Percentiles rank a stretch among this genome's conserved stretches.
phyloP scores from a whole-genome alignment of 2,797 vertebrate genomes.

The Syncerus caffer region DNA sequence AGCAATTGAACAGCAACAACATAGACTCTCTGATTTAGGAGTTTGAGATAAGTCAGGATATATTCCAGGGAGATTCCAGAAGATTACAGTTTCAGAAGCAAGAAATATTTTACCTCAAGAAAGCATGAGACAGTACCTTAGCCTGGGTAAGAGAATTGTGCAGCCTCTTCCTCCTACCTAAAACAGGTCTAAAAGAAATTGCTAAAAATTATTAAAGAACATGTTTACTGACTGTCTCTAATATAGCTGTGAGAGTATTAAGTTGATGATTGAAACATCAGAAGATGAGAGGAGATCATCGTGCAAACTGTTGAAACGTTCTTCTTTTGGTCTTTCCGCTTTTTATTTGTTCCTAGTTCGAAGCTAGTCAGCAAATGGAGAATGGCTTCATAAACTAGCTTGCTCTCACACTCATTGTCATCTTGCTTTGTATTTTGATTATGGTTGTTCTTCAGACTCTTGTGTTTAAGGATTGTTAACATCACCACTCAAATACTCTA shows the following conservation, averaged over 20 bases:
- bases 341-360: background rate
- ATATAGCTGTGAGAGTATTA: background rate
- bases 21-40: background rate
- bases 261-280: background rate
- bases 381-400: background rate
- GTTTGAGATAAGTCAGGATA: background rate
- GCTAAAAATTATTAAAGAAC: background rate
- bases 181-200: background rate
- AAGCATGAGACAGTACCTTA: background rate
- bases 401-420: background rate
- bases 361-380: background rate
- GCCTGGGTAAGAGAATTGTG: background rate
- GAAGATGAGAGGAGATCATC: background rate
- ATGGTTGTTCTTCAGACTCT: background rate
- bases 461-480: background rate
- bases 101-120: background rate
- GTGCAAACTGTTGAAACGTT: background rate
- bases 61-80: background rate
- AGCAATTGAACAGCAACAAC: background rate
- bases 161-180: background rate
- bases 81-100: background rate
- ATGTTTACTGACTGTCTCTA: background rate
- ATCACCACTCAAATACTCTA: background rate
- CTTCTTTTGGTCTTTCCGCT: background rate
- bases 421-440: background rate